These are phyloP conservation scores for Solenopsis invicta DNA, from an alignment of 1,140 invertebrate species.

Conservation along the genomic window DNA sequence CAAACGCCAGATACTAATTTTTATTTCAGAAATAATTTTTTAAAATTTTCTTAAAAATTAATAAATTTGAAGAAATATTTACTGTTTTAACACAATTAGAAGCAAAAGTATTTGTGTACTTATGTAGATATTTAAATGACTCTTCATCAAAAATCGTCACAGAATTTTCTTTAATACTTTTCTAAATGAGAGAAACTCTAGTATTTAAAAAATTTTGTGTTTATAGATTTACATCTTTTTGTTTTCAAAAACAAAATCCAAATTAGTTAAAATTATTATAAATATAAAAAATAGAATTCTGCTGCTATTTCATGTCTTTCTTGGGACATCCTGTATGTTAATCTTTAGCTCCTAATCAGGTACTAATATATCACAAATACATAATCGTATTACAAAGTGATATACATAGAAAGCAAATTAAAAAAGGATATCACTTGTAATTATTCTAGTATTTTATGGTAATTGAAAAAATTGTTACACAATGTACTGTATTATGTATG, in stretches of 20 bases:
- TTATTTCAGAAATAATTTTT: constrained; percentile 2
- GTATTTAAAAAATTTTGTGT: background rate
- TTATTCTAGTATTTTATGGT: constrained; percentile 30
- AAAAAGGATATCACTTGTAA: constrained; percentile 33
- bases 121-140: background rate
- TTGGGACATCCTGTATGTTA: constrained; percentile 29
- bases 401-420: constrained; percentile 26
- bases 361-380: constrained; percentile 34
- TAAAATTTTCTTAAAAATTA: background rate
- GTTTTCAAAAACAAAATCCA: background rate
- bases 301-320: constrained; percentile 35
- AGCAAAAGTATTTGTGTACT: background rate
- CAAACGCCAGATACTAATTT: background rate
- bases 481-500: constrained; percentile 54
- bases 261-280: background rate
- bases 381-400: constrained; percentile 47
- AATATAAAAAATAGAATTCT: constrained; percentile 1
- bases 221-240: background rate
- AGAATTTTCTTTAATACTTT: constrained; percentile 9
- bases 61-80: constrained; percentile 7
- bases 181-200: background rate
- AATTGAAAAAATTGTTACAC: constrained; percentile 48
- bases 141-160: background rate
- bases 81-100: background rate
- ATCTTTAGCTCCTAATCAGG: constrained; percentile 19